A percentile compares a stretch with the other conserved stretches of the same genome.
phyloP scores from a whole-genome alignment of 2,113 vertebrate species.

The Brienomyrus brachyistius region DNA sequence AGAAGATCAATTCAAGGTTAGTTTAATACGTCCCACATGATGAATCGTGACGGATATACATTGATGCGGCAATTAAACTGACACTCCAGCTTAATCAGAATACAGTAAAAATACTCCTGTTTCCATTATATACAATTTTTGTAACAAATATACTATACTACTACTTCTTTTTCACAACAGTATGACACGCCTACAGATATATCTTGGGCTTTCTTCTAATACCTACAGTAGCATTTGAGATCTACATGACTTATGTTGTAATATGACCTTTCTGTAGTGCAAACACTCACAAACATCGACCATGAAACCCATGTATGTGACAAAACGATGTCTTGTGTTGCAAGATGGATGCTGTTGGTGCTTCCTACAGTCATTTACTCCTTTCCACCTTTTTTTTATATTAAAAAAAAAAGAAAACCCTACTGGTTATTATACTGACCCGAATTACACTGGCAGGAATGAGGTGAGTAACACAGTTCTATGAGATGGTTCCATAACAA shows the following conservation, averaged over 20 bases:
- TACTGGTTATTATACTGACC: neutral
- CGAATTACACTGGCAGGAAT: neutral
- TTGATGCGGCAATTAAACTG: neutral
- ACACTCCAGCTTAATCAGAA: neutral
- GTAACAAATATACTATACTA: neutral
- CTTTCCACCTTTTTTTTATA: neutral
- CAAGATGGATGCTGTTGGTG: neutral
- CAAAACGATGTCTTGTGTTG: neutral
- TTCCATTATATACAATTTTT: neutral
- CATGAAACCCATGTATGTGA: neutral
- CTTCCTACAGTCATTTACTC: neutral
- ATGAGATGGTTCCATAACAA: neutral
- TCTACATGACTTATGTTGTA: neutral
- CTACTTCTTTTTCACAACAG: neutral
- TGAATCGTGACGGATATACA: neutral
- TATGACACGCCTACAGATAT: neutral
- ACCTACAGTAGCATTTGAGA: neutral
- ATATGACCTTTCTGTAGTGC: neutral
- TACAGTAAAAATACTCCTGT: neutral
- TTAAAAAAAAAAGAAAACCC: neutral
- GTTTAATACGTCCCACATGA: neutral
- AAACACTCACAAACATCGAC: neutral
- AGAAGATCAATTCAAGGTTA: neutral
- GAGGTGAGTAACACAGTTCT: neutral
- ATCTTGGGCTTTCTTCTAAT: neutral